Conservation (phyloP, 2,113 vertebrate species). For the Dipodomys ordii region DNA sequence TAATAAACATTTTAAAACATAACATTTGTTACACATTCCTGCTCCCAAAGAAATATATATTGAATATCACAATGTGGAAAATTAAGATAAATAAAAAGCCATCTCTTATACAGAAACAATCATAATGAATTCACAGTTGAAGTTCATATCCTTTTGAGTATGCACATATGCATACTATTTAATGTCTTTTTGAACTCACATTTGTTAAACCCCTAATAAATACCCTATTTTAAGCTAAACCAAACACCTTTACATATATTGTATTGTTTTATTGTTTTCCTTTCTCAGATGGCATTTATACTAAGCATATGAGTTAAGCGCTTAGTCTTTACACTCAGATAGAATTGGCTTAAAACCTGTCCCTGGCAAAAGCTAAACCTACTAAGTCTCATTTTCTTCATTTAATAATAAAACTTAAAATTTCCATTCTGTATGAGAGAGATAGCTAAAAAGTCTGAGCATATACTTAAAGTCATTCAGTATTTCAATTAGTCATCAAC, state of each 20-base stretch:
- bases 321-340: neutral
- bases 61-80: too few relatives aligned
- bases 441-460: neutral
- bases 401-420: neutral
- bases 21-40: too few relatives aligned
- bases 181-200: too few relatives aligned
- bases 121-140: too few relatives aligned
- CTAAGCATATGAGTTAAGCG: neutral
- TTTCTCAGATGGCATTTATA: neutral
- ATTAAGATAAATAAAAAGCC: too few relatives aligned
- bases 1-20: too few relatives aligned
- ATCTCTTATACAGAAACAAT: too few relatives aligned
- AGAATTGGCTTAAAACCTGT: neutral
- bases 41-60: too few relatives aligned
- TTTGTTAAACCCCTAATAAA: neutral
- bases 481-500: neutral
- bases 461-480: neutral
- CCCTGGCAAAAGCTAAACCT: neutral
- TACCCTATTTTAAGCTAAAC: neutral
- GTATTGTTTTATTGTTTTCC: neutral
- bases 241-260: neutral
- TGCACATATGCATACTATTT: too few relatives aligned
- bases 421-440: neutral
- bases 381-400: neutral
- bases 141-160: too few relatives aligned